phyloP scores from a whole-genome alignment of 2,888 invertebrate genomes.

The Heliconius cydno region DNA sequence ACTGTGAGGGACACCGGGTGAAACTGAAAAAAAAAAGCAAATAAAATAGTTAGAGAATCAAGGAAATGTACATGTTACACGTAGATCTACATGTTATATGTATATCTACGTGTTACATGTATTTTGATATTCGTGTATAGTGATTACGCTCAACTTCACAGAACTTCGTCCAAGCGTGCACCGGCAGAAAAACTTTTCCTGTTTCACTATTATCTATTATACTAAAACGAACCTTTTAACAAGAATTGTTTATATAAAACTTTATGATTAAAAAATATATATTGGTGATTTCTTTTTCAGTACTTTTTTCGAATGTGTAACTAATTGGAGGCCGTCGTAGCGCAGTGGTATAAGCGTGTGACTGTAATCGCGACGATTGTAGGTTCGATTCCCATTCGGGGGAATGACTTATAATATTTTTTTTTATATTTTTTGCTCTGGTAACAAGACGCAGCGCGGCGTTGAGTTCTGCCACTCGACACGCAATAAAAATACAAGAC shows the following conservation, averaged over 20 bases:
- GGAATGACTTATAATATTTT: too few species aligned
- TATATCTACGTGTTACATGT: not conserved
- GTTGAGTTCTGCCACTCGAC: too few species aligned
- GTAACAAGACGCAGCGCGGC: too few species aligned
- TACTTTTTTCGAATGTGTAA: not conserved
- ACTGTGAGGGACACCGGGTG: too few species aligned
- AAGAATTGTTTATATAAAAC: not conserved
- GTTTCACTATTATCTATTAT: slow-evolving; percentile 21
- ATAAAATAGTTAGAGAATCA: not conserved
- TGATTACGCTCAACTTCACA: slow-evolving; percentile 25
- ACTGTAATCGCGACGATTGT: too few species aligned
- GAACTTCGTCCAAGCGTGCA: slow-evolving; percentile 18
- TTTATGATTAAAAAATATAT: not conserved
- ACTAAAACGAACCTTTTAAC: not conserved
- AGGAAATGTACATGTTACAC: not conserved
- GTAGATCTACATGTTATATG: not conserved
- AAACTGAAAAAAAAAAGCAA: not conserved
- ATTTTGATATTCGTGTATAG: not conserved
- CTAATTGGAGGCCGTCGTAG: not conserved
- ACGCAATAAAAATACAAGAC: too few species aligned
- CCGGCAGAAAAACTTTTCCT: slow-evolving; percentile 14
- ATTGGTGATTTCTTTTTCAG: not conserved
- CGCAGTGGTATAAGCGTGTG: not conserved
- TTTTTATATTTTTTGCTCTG: too few species aligned
- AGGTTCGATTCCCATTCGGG: too few species aligned